Base-by-base conservation (phyloP, 92 coral and sea anemone genomes). In the Parazoanthus darwini region DNA sequence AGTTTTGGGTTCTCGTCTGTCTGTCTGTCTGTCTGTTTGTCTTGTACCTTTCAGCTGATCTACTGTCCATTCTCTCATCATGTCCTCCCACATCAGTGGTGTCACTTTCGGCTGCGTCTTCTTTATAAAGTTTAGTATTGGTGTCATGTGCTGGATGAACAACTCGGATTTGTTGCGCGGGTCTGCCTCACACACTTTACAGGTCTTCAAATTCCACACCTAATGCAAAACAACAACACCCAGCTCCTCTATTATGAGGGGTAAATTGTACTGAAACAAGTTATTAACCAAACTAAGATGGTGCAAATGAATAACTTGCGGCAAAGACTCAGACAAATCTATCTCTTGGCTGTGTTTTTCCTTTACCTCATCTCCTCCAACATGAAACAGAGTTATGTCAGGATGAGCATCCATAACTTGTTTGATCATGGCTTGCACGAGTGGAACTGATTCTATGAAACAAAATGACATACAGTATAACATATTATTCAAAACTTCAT, bases 71-170 rank as follows among this genome's bases (percentile, higher is more conserved):
- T 75, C 80, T 80, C 99, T 92, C 98, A 97, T 94, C 99, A 97
- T 97, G 78, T 97, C 99, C 73, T 97, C 99, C 99, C 99, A 97
- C 94, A 97, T 91, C 73, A 97, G 74, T 2, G 99, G 94, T 0
- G 93, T 91, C 33, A 92, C 68, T 8, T 87, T 78, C 18, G 38
- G 78, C 78, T 33, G 46, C 10, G 39, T 39, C 6, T 36, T 36
- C 43, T 36, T 79, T 14, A 97, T 91, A 80, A 95, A 81, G 74
- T 82, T 85, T 74, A 97, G 78, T 39, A 97, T 91, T 16, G 99
- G 99, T 0, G 86, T 58, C 99, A 97, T 97, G 91, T 97, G 99
- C 80, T 89, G 80, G 2, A 90, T 81, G 67, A 95, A 97, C 86
- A 95, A 84, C 3, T 91, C 91, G 4, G 94, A 85, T 70, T 90